Base-by-base conservation (phyloP, 2,888 invertebrate genomes). In the Amblyjoppa fuscipennis region DNA sequence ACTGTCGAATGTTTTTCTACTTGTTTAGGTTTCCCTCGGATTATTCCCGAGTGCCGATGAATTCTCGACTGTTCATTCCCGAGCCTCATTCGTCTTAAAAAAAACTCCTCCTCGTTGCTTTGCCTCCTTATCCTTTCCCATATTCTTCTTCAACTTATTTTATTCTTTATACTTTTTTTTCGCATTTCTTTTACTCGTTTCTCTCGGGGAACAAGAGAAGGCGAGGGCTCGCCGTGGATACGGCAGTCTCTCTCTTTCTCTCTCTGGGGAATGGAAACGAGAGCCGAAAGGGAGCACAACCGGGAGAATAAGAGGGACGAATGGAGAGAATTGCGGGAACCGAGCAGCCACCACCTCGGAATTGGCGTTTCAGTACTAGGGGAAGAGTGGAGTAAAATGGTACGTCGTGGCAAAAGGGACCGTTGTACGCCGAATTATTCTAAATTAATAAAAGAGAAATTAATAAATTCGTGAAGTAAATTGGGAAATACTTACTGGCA, bases 201-300 rank as follows among this genome's bases (percentile, higher is more conserved):
- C 56, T 56, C 56, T 56, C 56, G 56, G 20, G 11, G 56, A 56
- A 56, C 56, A 25, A 56, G 20, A 56, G 56, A 56, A 25, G 51
- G 56, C 56, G 20, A 25, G 25, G 25, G 7, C 56, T 56, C 20
- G n/a, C 9, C 9, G 56, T 3, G 25, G 56, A 28, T 11, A 28
- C 59, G 9, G 9, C 59, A 28, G 4, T 28, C 20, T n/a, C 5
- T 64, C 64, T 64, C 16, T 64, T 20, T 64, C 64, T 64, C 64
- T 64, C 38, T 16, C 7, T 16, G 16, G 28, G 59, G 56, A 28
- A 4, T 28, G 59, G 59, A 59, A 59, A 59, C 59, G 59, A 59
- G 59, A 59, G 13, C 11, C 25, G 53, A 56, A 56, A 59, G 28
- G 13, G 28, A 11, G 59, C 25, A 28, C 28, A 59, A 59, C 25